Conservation (phyloP, 2,888 invertebrate genomes). For the Seladonia tumulorum region DNA sequence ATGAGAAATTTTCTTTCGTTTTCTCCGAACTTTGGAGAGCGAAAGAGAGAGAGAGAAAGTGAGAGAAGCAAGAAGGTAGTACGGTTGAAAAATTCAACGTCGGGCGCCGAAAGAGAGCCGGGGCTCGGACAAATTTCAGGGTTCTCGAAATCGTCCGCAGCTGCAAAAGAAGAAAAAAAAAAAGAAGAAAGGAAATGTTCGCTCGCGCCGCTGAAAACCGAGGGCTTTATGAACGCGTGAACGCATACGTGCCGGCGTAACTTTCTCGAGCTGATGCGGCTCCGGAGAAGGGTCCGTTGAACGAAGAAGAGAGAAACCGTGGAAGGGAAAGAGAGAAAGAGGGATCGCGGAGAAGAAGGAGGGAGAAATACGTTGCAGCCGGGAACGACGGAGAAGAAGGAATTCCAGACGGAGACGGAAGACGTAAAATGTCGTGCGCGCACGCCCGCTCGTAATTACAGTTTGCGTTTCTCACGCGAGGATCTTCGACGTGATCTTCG, state of each 20-base stretch:
- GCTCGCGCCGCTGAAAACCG: slow-evolving; percentile 29
- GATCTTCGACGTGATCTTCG: slow-evolving; percentile 70
- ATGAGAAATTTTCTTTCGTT: slow-evolving; percentile 1
- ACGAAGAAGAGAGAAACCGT: neutral
- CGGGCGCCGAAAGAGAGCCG: neutral
- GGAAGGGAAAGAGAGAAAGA: slow-evolving; percentile 22
- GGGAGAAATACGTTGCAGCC: neutral
- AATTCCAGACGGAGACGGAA: slow-evolving; percentile 44
- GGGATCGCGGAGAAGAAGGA: neutral
- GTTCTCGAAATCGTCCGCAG: slow-evolving; percentile 24
- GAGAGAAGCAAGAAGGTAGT: neutral
- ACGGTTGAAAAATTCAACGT: neutral
- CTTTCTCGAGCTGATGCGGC: slow-evolving; percentile 54
- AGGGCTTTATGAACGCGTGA: slow-evolving; percentile 54
- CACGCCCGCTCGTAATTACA: slow-evolving; percentile 72
- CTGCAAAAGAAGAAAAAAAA: neutral
- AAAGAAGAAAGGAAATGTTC: slow-evolving; percentile 2
- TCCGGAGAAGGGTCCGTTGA: slow-evolving; percentile 1
- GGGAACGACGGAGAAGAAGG: slow-evolving; percentile 18
- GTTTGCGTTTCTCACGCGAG: slow-evolving; percentile 75
- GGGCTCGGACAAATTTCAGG: slow-evolving; percentile 34
- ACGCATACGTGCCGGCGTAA: slow-evolving; percentile 61
- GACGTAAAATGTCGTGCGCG: slow-evolving; percentile 71
- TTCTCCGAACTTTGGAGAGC: neutral
- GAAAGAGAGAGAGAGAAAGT: neutral